phyloP scores from a whole-genome alignment of 2,113 vertebrate genomes.

The Meriones unguiculatus region DNA sequence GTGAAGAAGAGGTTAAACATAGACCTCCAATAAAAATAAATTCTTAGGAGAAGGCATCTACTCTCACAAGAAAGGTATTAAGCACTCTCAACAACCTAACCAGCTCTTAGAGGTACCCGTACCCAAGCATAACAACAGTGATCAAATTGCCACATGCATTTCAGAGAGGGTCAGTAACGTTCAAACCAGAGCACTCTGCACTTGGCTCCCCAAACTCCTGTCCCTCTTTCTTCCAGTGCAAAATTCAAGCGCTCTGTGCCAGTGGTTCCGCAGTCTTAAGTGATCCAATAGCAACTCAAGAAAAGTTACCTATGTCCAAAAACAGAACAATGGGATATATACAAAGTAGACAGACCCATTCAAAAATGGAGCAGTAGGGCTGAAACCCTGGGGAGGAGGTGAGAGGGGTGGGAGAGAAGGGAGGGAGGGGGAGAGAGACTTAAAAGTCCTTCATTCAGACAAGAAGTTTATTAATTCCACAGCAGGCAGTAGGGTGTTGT shows the following conservation, averaged over 20 bases:
- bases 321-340: background rate
- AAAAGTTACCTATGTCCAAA: background rate
- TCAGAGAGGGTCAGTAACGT: background rate
- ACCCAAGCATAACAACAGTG: background rate
- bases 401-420: fast-evolving
- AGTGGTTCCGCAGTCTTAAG: background rate
- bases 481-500: background rate
- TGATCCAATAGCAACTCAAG: background rate
- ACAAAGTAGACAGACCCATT: background rate
- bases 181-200: background rate
- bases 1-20: background rate
- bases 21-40: background rate
- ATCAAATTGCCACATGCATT: background rate
- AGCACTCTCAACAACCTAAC: background rate
- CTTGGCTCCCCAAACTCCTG: background rate
- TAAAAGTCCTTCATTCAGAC: background rate
- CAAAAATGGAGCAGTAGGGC: background rate
- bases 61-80: background rate
- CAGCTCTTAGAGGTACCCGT: background rate
- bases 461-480: background rate
- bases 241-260: background rate
- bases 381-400: background rate
- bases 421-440: no score
- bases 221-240: background rate
- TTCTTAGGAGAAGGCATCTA: background rate